Evolutionary conservation across 2,113 vertebrate species (phyloP).

Genomic region (Varanus komodoensis): DNA sequence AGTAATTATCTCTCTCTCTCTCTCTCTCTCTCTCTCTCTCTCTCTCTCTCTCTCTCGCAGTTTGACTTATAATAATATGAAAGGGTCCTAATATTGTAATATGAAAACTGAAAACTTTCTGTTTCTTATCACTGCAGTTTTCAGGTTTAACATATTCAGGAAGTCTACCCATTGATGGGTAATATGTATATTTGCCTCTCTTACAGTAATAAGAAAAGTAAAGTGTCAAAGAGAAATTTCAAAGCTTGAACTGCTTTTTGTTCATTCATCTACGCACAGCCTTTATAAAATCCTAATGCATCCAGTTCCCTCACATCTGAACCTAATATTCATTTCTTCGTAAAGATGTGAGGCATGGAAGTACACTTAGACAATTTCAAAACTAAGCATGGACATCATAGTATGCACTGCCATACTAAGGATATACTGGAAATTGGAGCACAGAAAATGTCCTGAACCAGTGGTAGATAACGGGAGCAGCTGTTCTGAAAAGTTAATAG

Average conservation of each 20-base stretch:
- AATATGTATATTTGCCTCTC: no score
- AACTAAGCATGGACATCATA: background rate
- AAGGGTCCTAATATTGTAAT: background rate
- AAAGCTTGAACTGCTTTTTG: background rate
- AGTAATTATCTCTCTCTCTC: no score
- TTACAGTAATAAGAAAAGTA: no score
- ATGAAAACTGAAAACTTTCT: background rate
- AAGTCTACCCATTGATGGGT: background rate
- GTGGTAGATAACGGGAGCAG: conserved; percentile 57
- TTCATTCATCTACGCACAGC: background rate
- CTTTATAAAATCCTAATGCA: background rate
- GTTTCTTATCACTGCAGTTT: background rate
- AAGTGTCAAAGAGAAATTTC: background rate
- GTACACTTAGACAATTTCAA: background rate
- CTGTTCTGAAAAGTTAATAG: conserved; percentile 71
- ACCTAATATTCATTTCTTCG: background rate
- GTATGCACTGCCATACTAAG: background rate
- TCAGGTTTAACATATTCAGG: background rate
- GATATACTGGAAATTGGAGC: background rate
- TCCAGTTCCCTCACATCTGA: background rate
- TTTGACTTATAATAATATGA: no score
- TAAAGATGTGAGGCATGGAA: background rate
- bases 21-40: no score
- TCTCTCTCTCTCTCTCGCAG: no score
- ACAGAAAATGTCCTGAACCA: conserved; percentile 44